These are phyloP conservation scores for Oreocharis arfaki DNA, from an alignment of 2,113 vertebrate genomes.

Conservation along the genomic window DNA sequence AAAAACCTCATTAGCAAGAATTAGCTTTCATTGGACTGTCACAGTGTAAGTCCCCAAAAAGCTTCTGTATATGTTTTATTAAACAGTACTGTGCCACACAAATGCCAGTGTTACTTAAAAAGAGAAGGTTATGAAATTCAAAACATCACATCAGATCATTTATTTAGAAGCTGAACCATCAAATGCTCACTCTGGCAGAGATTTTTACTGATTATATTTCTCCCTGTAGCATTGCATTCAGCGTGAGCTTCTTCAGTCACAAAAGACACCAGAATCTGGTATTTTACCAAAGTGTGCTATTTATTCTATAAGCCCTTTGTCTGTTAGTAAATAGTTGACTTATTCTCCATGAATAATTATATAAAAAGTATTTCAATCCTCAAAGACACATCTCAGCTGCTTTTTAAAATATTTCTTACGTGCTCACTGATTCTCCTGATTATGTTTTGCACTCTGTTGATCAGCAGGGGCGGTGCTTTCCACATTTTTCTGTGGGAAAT, in stretches of 20 bases:
- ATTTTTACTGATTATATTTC: background rate
- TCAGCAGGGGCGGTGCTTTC: background rate
- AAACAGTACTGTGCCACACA: background rate
- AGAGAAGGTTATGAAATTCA: background rate
- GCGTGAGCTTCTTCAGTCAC: background rate
- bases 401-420: background rate
- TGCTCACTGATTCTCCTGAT: background rate
- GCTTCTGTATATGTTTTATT: background rate
- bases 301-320: background rate
- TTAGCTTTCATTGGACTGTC: background rate
- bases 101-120: background rate
- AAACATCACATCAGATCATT: background rate
- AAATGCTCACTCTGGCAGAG: background rate
- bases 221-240: background rate
- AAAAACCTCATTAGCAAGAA: constrained; percentile 17
- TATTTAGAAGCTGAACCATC: background rate
- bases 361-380: background rate
- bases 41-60: background rate
- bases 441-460: background rate
- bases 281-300: background rate
- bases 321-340: background rate
- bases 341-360: background rate
- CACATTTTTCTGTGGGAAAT: background rate
- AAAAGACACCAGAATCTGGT: background rate
- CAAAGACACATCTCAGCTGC: background rate